Conservation (phyloP, 2,113 vertebrate species). For the Xerus inauris region DNA sequence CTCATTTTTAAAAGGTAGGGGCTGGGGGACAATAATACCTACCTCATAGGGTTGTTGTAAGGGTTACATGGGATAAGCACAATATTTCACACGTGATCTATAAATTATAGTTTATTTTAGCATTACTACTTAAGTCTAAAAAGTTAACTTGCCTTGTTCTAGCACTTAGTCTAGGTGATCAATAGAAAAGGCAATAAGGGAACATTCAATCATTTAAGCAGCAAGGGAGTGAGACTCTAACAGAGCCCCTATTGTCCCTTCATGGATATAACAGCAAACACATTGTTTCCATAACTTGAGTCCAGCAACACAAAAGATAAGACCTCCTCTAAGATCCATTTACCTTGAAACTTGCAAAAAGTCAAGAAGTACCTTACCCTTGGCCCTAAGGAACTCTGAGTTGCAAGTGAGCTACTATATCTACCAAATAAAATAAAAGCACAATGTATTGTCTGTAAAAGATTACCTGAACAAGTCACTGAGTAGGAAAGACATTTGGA, state of each 20-base stretch:
- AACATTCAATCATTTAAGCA: constrained; percentile 22
- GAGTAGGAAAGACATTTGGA: not conserved
- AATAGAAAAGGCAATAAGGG: constrained; percentile 26
- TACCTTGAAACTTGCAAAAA: constrained; percentile 42
- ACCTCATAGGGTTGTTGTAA: constrained; percentile 19
- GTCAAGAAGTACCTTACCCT: not conserved
- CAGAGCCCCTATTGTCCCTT: not conserved
- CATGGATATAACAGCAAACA: constrained; percentile 3
- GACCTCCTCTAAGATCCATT: constrained; percentile 36
- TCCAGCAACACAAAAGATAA: constrained; percentile 24
- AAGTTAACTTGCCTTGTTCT: constrained; percentile 40
- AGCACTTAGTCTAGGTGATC: not conserved
- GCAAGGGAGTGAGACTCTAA: constrained; percentile 33
- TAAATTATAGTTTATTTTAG: constrained; percentile 26
- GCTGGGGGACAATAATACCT: not conserved
- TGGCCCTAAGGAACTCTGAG: constrained; percentile 34
- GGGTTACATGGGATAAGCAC: not conserved
- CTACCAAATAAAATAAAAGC: constrained; percentile 63
- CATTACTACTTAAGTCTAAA: not conserved
- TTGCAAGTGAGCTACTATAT: constrained; percentile 11
- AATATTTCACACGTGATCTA: constrained; percentile 12
- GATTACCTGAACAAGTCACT: constrained; percentile 39
- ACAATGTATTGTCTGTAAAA: constrained; percentile 49
- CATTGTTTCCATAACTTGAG: constrained; percentile 22
- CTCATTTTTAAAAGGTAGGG: not conserved